phyloP scores from a whole-genome alignment of 2,113 vertebrate species.

The Toxotes jaculatrix region DNA sequence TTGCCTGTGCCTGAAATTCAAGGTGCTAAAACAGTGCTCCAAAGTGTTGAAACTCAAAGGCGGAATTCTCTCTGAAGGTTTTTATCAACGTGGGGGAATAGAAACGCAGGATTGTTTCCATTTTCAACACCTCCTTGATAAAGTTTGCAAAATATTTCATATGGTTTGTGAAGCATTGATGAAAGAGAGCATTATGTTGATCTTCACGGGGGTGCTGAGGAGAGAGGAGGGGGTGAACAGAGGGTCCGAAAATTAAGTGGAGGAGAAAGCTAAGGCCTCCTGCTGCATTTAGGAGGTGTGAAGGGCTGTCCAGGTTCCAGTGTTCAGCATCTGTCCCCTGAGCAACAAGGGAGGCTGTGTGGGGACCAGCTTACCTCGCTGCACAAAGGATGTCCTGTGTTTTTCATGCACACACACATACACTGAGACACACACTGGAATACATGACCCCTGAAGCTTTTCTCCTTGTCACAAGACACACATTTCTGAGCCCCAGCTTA shows the following conservation, averaged over 20 bases:
- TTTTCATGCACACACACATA: constrained; percentile 45
- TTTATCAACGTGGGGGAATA: constrained; percentile 49
- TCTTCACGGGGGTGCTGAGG: constrained; percentile 15
- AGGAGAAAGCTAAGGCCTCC: constrained; percentile 65
- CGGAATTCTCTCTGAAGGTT: constrained; percentile 40
- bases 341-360: constrained; percentile 78
- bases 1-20: constrained; percentile 58
- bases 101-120: constrained; percentile 49
- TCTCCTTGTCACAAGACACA: constrained; percentile 57
- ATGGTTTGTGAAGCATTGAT: constrained; percentile 61
- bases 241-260: constrained; percentile 30
- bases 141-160: constrained; percentile 63
- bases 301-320: constrained; percentile 66
- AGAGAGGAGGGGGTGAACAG: constrained; percentile 11
- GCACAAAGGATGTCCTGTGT: constrained; percentile 86
- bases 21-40: constrained; percentile 54
- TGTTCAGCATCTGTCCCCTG: constrained; percentile 68
- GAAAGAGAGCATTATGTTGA: constrained; percentile 79
- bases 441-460: constrained; percentile 50
- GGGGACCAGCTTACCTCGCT: constrained; percentile 37
- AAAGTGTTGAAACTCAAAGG: constrained; percentile 49
- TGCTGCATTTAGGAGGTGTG: constrained; percentile 78
- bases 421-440: constrained; percentile 49
- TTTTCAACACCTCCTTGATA: constrained; percentile 72
- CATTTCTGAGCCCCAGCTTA: constrained; percentile 79